phyloP scores from a whole-genome alignment of 2,797 vertebrate species.

The Pipistrellus pipistrellus region DNA sequence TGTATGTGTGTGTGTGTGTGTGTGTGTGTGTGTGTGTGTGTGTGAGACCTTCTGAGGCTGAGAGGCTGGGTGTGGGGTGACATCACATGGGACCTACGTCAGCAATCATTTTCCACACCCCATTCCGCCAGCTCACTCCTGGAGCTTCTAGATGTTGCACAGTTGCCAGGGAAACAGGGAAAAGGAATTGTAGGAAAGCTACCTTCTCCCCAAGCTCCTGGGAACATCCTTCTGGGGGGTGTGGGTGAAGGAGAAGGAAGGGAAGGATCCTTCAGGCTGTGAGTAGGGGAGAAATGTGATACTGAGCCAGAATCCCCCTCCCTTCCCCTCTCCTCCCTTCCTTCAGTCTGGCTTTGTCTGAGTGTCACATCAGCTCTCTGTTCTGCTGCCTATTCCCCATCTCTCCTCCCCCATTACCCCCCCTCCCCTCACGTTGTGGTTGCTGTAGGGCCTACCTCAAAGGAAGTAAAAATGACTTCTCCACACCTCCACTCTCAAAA shows the following conservation, averaged over 20 bases:
- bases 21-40: neutral
- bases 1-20: no score
- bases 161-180: slow-evolving; percentile 70
- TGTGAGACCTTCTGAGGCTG: neutral
- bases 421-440: neutral
- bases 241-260: neutral
- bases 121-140: neutral
- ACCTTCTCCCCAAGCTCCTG: neutral
- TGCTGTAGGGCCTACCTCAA: neutral
- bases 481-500: neutral
- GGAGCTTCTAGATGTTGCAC: slow-evolving; percentile 30
- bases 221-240: neutral
- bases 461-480: slow-evolving; percentile 12
- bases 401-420: neutral
- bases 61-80: slow-evolving; percentile 39
- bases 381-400: no score
- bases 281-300: neutral
- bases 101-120: slow-evolving; percentile 1
- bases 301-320: accelerated
- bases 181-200: neutral
- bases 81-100: neutral
- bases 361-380: neutral
- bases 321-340: no score
- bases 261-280: neutral
- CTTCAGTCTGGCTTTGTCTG: neutral